These are phyloP conservation scores for Mugil cephalus DNA, from an alignment of 2,113 vertebrate species.

Conservation along the genomic window DNA sequence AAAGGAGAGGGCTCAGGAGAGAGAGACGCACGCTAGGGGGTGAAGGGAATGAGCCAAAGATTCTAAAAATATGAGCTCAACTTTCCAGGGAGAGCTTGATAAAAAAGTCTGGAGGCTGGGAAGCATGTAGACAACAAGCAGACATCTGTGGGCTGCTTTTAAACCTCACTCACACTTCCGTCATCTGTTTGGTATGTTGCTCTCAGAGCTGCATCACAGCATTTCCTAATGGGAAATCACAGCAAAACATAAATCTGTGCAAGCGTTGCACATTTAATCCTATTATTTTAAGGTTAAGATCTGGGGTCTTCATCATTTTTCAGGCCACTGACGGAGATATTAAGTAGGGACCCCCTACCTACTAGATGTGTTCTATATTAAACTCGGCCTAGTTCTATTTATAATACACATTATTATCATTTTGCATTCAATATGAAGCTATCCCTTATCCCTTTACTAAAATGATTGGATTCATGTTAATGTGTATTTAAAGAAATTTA, in stretches of 20 bases:
- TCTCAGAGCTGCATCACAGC: constrained; percentile 29
- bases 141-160: constrained; percentile 55
- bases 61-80: constrained; percentile 69
- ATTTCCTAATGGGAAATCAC: constrained; percentile 9
- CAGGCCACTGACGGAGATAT: no score
- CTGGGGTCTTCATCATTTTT: no score
- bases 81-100: constrained; percentile 62
- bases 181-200: constrained; percentile 74
- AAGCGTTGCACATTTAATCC: background rate
- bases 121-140: constrained; percentile 39
- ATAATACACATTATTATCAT: no score
- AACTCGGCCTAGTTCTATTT: no score
- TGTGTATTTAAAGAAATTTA: no score
- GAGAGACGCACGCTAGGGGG: constrained; percentile 1
- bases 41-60: constrained; percentile 21
- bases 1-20: constrained; percentile 7
- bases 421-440: no score
- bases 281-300: background rate
- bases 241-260: background rate
- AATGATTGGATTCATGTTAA: no score
- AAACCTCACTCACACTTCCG: constrained; percentile 51
- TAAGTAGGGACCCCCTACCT: no score
- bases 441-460: no score
- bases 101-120: constrained; percentile 37
- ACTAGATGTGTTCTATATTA: no score